Percentiles rank a stretch among this genome's conserved stretches.
These are phyloP conservation scores for Macropus fuliginosus DNA, from an alignment of 2,797 vertebrate species.

Conservation along the genomic window DNA sequence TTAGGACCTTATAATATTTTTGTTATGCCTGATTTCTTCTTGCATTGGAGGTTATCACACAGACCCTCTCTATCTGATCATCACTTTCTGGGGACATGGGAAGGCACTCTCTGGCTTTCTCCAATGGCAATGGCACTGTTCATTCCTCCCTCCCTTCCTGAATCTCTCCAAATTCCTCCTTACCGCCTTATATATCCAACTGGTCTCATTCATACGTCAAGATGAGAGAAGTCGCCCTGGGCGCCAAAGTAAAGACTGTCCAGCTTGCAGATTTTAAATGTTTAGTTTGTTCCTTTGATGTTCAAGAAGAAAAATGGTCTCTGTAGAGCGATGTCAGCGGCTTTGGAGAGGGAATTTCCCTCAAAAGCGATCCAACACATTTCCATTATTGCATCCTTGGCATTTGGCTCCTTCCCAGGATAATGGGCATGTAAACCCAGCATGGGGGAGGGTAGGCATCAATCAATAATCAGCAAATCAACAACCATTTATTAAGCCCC, in stretches of 20 bases:
- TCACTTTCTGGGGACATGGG: neutral
- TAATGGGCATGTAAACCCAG: neutral
- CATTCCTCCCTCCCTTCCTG: neutral
- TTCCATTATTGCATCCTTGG: neutral
- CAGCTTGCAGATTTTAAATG: constrained; percentile 69
- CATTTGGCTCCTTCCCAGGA: neutral
- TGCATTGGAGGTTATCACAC: neutral
- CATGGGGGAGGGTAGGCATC: neutral
- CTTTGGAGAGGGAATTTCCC: neutral
- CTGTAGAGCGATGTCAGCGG: neutral
- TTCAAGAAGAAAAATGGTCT: constrained; percentile 63
- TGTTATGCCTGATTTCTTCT: neutral
- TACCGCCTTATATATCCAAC: neutral
- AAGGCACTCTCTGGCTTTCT: neutral
- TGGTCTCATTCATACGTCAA: constrained; percentile 52
- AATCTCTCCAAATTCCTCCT: neutral
- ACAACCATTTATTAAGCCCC: neutral
- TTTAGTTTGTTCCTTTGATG: constrained; percentile 70
- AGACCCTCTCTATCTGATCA: neutral
- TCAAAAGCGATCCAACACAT: neutral
- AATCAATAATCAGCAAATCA: neutral
- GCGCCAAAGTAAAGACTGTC: constrained; percentile 74
- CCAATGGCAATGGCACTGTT: too few relatives aligned
- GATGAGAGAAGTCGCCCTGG: constrained; percentile 54
- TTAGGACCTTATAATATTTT: neutral